Percentiles rank a stretch among this genome's conserved stretches.
phyloP scores from a whole-genome alignment of 2,113 vertebrate species.

The Leucopsar rothschildi region DNA sequence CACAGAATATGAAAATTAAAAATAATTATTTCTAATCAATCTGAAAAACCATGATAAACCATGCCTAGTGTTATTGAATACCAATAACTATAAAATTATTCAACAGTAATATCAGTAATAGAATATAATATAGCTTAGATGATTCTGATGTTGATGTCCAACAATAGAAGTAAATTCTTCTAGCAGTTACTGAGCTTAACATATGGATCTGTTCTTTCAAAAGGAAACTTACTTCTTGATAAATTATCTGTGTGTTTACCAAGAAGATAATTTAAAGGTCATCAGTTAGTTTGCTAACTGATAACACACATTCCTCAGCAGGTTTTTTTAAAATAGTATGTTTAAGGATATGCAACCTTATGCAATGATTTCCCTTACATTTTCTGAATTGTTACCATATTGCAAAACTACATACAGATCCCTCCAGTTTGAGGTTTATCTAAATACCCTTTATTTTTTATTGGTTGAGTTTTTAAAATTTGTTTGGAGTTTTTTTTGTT shows the following conservation, averaged over 20 bases:
- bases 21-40: neutral
- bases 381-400: neutral
- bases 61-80: neutral
- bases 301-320: neutral
- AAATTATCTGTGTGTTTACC: neutral
- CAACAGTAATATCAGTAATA: neutral
- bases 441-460: neutral
- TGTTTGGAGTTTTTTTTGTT: fast-evolving
- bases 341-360: neutral
- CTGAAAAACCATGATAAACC: neutral
- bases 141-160: neutral
- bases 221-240: neutral
- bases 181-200: neutral
- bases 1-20: neutral
- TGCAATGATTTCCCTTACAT: neutral
- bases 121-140: neutral
- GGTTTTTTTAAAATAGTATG: neutral
- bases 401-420: neutral
- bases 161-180: neutral
- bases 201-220: neutral
- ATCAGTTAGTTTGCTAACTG: neutral
- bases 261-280: neutral
- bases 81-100: neutral
- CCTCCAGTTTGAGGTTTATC: neutral
- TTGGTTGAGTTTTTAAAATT: fast-evolving